Evolutionary conservation across 2,113 vertebrate species (phyloP), one percentile per base, ranked within the genome.

Genomic region (Stictonetta naevosa): DNA sequence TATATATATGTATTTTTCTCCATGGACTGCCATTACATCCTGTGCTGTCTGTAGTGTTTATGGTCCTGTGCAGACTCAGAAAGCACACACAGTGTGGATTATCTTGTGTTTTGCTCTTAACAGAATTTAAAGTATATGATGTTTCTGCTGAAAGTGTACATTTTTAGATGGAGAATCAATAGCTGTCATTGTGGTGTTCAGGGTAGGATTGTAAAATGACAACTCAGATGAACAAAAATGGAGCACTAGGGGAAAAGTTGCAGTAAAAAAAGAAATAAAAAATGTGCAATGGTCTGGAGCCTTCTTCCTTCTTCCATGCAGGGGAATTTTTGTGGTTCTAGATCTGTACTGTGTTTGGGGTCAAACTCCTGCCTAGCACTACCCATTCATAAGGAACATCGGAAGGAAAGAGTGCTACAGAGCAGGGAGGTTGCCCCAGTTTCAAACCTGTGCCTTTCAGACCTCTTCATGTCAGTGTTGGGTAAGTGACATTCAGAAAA

Each of bases 101-200:
- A 10, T 42, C 15, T 53, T 40, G 46, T 81, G 40, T 74, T 93
- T 90, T 78, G 15, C 40, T 59, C 12, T 83, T 60, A 56, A 18
- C 36, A 71, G 64, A 44, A 7, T 71, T 77, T 86, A 76, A 90
- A 85, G 83, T 79, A 38, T 4, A 26, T 42, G 33, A 46, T 26
- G 42, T 77, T 86, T 88, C 88, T n/a, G 6, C 26, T 86, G 48
- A 59, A 73, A 83, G 6, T 29, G 9, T 48, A 25, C 64, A 25
- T 36, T 72, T 91, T 78, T 56, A 84, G 44, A 55, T 46, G 9
- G 56, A 81, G 81, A 67, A 36, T 25, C 0, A 0, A 0, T 55
- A 69, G 52, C 20, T 66, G 19, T 76, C 3, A 2, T 78, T 92
- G 19, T 67, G 60, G 28, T 78, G 66, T 91, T 94, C 1, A 10